These are phyloP conservation scores for Chromoteleia sp. DNA, from an alignment of 2,888 invertebrate genomes.

Conservation along the genomic window DNA sequence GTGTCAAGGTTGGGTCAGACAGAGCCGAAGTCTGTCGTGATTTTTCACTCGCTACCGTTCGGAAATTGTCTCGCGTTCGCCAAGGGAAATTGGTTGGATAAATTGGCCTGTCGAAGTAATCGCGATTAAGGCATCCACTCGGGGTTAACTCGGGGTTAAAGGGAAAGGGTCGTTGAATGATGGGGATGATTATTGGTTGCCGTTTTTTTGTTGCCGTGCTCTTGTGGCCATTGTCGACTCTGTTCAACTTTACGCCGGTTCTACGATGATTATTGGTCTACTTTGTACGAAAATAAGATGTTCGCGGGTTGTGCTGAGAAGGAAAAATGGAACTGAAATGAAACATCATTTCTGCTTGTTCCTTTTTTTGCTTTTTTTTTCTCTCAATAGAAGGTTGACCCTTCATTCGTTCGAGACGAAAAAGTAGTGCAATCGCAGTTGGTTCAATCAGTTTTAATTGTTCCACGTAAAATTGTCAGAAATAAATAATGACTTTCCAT, in stretches of 20 bases:
- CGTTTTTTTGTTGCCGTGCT: too few relatives aligned
- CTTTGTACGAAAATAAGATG: slow-evolving; percentile 25
- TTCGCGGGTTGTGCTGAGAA: slow-evolving; percentile 1
- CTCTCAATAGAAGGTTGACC: too few relatives aligned
- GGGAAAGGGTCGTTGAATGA: slow-evolving; percentile 14
- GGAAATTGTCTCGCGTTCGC: slow-evolving; percentile 2
- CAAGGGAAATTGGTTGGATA: not conserved
- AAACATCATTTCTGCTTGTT: too few relatives aligned
- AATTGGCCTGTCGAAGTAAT: not conserved
- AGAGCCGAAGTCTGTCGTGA: slow-evolving; percentile 18
- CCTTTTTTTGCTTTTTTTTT: too few relatives aligned
- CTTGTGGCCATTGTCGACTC: too few relatives aligned
- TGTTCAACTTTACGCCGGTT: too few relatives aligned
- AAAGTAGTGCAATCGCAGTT: too few relatives aligned
- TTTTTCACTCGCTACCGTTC: slow-evolving; percentile 30
- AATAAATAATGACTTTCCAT: too few relatives aligned
- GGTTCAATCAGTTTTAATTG: too few relatives aligned
- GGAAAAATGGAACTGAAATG: not conserved
- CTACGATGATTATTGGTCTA: slow-evolving; percentile 26
- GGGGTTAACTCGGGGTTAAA: slow-evolving; percentile 1
- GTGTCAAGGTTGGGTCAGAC: slow-evolving; percentile 60
- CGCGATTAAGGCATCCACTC: not conserved
- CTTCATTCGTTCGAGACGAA: too few relatives aligned
- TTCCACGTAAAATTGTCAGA: too few relatives aligned
- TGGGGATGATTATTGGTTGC: too few relatives aligned